Evolutionary conservation across 2,888 invertebrate species (phyloP), one percentile per base, ranked within the genome.

Genomic region (Chironomus tentans): DNA sequence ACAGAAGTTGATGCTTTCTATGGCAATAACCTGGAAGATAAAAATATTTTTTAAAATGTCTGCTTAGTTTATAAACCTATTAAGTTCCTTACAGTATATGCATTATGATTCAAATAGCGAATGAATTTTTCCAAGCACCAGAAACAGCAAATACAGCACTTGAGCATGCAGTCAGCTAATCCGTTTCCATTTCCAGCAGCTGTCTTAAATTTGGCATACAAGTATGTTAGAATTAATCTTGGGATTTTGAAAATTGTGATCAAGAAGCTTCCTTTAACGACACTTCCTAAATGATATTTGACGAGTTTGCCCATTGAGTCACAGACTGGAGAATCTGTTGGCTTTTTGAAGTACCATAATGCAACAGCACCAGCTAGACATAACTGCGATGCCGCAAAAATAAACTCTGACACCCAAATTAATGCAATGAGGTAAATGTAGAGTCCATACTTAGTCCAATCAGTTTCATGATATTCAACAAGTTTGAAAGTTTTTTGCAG

Each of bases 221-320:
- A 82, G 83, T 93, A 96, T 15, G 93, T 93, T 78, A 98, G 85
- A 79, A 97, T 90, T 1, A 96, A 87, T 70, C 98, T 87, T 15
- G 97, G 95, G 77, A 98, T 85, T 85, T 97, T 97, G 81, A 97
- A 93, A 71, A 97, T 85, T 0, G 97, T 96, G 77, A 98, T 95
- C 50, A 98, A 86, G 78, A 98, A 89, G 0, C 97, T 95, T 2
- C 98, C 98, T 80, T 97, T 92, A 0, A 97, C 98, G 4, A 97
- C 91, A 0, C 98, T 95, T 13, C 98, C 98, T 80, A 97, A 85
- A 83, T 98, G 97, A 81, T 96, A 98, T 81, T 92, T 91, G 5
- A 93, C 80, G 38, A 94, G 84, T 80, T 92, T 92, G 72, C 91
- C 89, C 79, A 92, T 89, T 0, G 92, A 88, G 79, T 90, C 89